Percentiles rank a stretch among this genome's conserved stretches.
phyloP scores from a whole-genome alignment of 2,888 invertebrate genomes.

The Drosophila ezoana region DNA sequence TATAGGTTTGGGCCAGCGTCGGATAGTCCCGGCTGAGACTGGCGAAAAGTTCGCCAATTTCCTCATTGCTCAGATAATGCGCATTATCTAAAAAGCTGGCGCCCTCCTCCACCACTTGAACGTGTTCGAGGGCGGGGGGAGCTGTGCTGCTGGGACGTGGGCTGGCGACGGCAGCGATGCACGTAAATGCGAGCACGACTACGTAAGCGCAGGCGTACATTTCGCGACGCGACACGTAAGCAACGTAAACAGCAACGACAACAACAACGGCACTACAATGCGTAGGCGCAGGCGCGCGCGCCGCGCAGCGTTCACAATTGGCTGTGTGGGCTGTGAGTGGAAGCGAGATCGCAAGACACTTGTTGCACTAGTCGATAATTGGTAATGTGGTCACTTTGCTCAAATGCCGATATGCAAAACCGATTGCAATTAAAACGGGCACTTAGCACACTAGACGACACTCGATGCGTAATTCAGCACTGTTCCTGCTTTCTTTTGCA shows the following conservation, averaged over 20 bases:
- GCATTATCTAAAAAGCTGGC: slow-evolving; percentile 81
- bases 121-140: slow-evolving; percentile 28
- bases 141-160: slow-evolving; percentile 15
- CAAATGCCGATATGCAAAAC: slow-evolving; percentile 12
- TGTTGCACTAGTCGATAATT: slow-evolving; percentile 43
- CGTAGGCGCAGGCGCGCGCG: slow-evolving; percentile 62
- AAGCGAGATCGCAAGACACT: slow-evolving; percentile 35
- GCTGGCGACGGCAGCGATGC: slow-evolving; percentile 18
- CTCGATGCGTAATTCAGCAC: slow-evolving; percentile 6
- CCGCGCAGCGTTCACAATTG: neutral
- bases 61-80: slow-evolving; percentile 89
- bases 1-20: slow-evolving; percentile 88
- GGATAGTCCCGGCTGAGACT: slow-evolving; percentile 88
- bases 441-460: slow-evolving; percentile 12
- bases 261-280: slow-evolving; percentile 15
- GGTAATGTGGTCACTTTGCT: slow-evolving; percentile 30
- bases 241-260: slow-evolving; percentile 44
- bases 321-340: neutral
- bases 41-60: slow-evolving; percentile 88
- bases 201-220: slow-evolving; percentile 47
- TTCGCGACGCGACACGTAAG: slow-evolving; percentile 57
- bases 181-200: slow-evolving; percentile 30
- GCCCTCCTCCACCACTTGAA: slow-evolving; percentile 61
- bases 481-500: slow-evolving; percentile 44
- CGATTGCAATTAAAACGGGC: slow-evolving; percentile 7